phyloP scores from a whole-genome alignment of 2,888 invertebrate genomes.

The Dryomyza anilis region DNA sequence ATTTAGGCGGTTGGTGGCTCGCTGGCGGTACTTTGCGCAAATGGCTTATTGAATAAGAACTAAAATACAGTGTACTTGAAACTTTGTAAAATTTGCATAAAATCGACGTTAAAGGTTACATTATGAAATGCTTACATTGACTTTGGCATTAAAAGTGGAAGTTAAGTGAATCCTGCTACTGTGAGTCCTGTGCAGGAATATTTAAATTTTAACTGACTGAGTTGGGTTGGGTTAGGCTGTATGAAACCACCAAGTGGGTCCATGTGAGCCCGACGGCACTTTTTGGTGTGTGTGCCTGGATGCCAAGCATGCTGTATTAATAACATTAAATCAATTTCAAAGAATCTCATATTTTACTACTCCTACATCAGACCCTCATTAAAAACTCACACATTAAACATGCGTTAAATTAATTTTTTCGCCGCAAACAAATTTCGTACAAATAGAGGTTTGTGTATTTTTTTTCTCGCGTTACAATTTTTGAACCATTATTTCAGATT shows the following conservation, averaged over 20 bases:
- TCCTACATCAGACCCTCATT: neutral
- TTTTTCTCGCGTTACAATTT: too few species aligned
- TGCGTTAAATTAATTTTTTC: slow-evolving; percentile 56
- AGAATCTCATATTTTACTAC: slow-evolving; percentile 12
- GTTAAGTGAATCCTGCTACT: neutral
- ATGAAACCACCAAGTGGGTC: neutral
- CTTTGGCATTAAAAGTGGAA: slow-evolving; percentile 42
- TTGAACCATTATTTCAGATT: slow-evolving; percentile 8
- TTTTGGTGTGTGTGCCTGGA: neutral
- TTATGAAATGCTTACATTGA: slow-evolving; percentile 55
- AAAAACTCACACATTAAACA: slow-evolving; percentile 41
- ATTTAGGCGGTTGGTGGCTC: slow-evolving; percentile 45
- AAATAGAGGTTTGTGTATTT: too few species aligned
- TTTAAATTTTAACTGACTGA: slow-evolving; percentile 5
- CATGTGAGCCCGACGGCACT: neutral
- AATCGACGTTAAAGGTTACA: slow-evolving; percentile 61
- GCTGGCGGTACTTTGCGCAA: slow-evolving; percentile 42
- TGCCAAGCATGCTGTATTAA: slow-evolving; percentile 41
- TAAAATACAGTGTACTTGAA: slow-evolving; percentile 46
- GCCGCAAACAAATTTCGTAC: slow-evolving; percentile 43
- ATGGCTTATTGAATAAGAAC: slow-evolving; percentile 61
- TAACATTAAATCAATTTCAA: slow-evolving; percentile 57
- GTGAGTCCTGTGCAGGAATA: neutral
- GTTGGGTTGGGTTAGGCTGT: neutral
- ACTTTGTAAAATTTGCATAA: slow-evolving; percentile 58